These are phyloP conservation scores for Blera fallax DNA, from an alignment of 2,888 invertebrate genomes.

Conservation along the genomic window DNA sequence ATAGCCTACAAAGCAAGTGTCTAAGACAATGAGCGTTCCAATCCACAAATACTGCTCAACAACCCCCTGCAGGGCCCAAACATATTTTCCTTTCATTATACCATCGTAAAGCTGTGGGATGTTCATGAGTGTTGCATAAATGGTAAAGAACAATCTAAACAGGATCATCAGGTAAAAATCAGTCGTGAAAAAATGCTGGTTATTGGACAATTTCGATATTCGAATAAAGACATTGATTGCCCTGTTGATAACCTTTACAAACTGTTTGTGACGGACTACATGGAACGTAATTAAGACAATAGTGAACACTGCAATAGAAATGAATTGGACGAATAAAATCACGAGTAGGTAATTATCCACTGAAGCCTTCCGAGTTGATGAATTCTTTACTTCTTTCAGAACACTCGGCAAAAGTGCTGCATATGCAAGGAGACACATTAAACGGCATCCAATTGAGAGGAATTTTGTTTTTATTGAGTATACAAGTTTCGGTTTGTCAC, in stretches of 20 bases:
- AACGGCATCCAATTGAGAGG: background rate
- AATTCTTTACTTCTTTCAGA: background rate
- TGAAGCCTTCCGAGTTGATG: background rate
- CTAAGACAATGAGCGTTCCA: slow-evolving; percentile 1
- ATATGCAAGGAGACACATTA: background rate
- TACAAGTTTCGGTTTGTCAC: background rate
- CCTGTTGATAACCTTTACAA: slow-evolving; percentile 2
- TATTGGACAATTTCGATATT: background rate
- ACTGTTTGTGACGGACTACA: background rate
- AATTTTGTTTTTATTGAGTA: background rate
- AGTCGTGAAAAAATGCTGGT: background rate
- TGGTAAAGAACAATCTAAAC: background rate
- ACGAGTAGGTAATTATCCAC: background rate
- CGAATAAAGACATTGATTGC: slow-evolving; percentile 5
- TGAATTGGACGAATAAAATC: background rate
- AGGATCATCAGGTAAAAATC: background rate
- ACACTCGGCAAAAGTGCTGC: background rate
- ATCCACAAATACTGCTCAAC: background rate
- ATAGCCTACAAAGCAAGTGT: background rate
- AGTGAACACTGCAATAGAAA: background rate
- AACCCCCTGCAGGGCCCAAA: background rate
- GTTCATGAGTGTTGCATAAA: background rate
- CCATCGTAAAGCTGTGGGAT: background rate
- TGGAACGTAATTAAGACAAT: background rate
- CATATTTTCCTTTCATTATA: background rate